Base-by-base conservation (phyloP, 2,888 invertebrate species). In the Mamestra brassicae region DNA sequence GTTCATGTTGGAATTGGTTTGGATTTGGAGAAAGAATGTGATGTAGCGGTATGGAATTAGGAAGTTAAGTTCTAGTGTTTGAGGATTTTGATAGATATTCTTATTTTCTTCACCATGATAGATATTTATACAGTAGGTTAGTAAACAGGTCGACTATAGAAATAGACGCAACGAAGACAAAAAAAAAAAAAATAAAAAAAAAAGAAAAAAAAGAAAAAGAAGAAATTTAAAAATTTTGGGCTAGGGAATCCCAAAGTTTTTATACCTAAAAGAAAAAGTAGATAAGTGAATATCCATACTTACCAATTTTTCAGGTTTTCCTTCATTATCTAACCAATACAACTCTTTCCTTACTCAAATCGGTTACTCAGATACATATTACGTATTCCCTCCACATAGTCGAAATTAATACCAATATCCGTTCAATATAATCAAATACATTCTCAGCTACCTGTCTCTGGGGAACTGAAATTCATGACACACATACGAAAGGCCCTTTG, bases 321-420 rank as follows among this genome's bases (percentile, higher is more conserved):
- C 36, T 60, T 5, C 3, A 38, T 34, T 47, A 11, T 62, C 8
- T 34, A 11, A 15, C 4, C 38, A 74, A 3, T 36, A 36, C 45
- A 62, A 47, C 13, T 68, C 58, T 68, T 78, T 45, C 8, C 13
- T n/a, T 45, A 26, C n/a, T 36, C 36, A 34, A 57, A 71, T 26
- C 45, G 13, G 17, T 10, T 26, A 54, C 52, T 36, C n/a, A 38
- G 55, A 62, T 42, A 8, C 52, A 42, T 2, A 66, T 74, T 60
- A 62, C 57, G 45, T 76, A 66, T 78, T 66, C 64, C 60, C 54
- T 67, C 36, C 52, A 83, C 63, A 61, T 60, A 67, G 55, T 52
- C 79, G n/a, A 68, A 80, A 80, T 79, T 80, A 83, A 80, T 83
- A 83, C 52, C 68, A 66, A 80, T 80, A 79, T 65, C 68, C 73